phyloP scores from a whole-genome alignment of 2,888 invertebrate species.

The Gryllus longicercus region DNA sequence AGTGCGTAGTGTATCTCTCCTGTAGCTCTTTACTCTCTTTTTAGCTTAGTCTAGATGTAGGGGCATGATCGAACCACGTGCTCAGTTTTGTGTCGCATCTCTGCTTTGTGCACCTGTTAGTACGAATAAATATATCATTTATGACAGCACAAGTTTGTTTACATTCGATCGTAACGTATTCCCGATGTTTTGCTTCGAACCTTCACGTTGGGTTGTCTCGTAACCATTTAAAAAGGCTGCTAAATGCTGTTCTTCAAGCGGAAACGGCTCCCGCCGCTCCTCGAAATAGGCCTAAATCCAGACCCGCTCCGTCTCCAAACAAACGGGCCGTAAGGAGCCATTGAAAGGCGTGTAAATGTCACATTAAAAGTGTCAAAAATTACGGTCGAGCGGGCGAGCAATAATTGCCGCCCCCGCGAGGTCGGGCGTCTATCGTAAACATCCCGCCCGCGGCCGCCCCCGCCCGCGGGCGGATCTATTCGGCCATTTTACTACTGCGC shows the following conservation, averaged over 20 bases:
- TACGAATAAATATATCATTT: neutral
- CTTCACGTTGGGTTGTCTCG: neutral
- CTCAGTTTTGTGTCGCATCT: neutral
- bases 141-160: neutral
- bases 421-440: neutral
- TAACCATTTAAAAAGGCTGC: neutral
- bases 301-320: neutral
- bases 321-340: neutral
- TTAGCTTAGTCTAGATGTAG: neutral
- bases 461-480: neutral
- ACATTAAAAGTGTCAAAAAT: slow-evolving; percentile 17
- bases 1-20: neutral
- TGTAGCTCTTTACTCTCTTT: neutral
- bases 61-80: neutral
- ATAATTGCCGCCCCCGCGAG: neutral
- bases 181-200: neutral
- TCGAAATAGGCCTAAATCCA: neutral
- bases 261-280: neutral
- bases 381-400: neutral
- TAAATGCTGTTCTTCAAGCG: neutral
- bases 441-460: neutral
- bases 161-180: neutral
- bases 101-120: neutral
- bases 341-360: neutral
- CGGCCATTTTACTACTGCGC: neutral